phyloP scores from a whole-genome alignment of 1,140 invertebrate genomes.

The Bemisia tabaci region DNA sequence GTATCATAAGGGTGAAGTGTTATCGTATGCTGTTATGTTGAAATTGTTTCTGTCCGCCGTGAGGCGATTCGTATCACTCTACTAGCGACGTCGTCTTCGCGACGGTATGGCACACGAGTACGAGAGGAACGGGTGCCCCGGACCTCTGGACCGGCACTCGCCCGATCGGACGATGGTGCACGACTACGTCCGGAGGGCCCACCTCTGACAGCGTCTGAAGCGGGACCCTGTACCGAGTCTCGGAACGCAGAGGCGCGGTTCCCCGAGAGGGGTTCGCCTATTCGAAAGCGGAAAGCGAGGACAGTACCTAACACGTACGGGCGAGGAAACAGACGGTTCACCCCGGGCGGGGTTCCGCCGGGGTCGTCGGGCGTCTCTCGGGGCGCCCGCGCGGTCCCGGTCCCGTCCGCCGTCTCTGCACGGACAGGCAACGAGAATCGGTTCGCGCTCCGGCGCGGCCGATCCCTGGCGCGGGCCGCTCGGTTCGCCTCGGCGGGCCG shows the following conservation, averaged over 20 bases:
- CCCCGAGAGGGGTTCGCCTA: background rate
- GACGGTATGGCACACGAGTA: constrained; percentile 45
- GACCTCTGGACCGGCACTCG: constrained; percentile 58
- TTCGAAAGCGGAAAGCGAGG: background rate
- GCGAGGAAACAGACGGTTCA: background rate
- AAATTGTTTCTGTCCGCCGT: constrained; percentile 67
- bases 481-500: background rate
- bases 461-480: background rate
- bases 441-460: background rate
- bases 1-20: too few relatives aligned
- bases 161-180: constrained; percentile 40
- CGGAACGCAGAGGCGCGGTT: background rate
- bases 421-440: background rate
- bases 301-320: background rate
- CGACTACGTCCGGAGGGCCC: background rate
- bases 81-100: constrained; percentile 36
- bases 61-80: constrained; percentile 67
- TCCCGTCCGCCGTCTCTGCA: background rate
- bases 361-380: background rate
- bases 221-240: background rate
- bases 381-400: background rate
- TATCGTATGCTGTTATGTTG: too few relatives aligned
- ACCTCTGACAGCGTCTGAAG: background rate
- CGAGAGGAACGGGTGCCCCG: constrained; percentile 66
- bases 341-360: too few relatives aligned